Evolutionary conservation across 2,888 invertebrate genomes (phyloP).

Genomic region (Agriotes lineatus): DNA sequence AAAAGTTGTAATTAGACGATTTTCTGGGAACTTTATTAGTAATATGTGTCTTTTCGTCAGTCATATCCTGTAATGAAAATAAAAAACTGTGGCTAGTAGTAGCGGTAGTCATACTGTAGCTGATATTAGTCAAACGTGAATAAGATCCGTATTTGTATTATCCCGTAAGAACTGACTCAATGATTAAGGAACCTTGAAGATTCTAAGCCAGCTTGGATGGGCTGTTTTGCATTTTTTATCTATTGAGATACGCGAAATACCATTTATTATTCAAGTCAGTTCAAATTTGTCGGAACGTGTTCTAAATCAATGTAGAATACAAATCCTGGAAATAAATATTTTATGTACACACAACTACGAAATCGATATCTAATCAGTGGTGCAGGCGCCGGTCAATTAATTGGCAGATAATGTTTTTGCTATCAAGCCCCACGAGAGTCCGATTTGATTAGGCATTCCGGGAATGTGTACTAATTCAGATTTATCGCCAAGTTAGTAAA

Average conservation of each 20-base stretch:
- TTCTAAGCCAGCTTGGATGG: not conserved
- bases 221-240: too few relatives aligned
- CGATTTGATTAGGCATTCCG: not conserved
- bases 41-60: not conserved
- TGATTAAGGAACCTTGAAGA: not conserved
- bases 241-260: too few relatives aligned
- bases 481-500: conserved; percentile 3
- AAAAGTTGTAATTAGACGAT: conserved; percentile 10
- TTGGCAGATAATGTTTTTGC: not conserved
- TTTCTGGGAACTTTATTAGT: conserved; percentile 5
- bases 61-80: not conserved
- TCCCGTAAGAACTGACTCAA: not conserved
- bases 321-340: too few relatives aligned
- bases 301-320: too few relatives aligned
- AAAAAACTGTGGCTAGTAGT: not conserved
- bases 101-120: not conserved
- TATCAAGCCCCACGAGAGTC: not conserved
- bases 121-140: not conserved
- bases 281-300: too few relatives aligned
- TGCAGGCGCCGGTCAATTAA: not conserved
- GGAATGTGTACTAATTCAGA: not conserved
- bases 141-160: not conserved
- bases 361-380: conserved; percentile 2
- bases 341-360: too few relatives aligned
- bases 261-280: too few relatives aligned